Percentiles rank a stretch among this genome's conserved stretches.
Conservation (phyloP, 2,113 vertebrate genomes). For the Narcine bancroftii region DNA sequence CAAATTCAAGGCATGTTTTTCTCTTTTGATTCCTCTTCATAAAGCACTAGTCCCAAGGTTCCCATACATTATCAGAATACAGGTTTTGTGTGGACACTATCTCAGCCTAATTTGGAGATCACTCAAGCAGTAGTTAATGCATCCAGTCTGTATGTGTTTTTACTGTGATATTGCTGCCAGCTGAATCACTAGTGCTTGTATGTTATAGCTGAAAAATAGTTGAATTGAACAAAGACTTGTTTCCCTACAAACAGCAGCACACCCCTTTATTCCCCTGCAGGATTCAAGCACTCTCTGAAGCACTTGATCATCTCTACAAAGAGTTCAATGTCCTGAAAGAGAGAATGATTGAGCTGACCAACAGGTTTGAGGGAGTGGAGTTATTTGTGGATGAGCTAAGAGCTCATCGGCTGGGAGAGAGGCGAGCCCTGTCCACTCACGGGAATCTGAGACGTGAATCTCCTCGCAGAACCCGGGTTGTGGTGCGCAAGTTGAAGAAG, state of each 20-base stretch:
- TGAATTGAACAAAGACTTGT: neutral
- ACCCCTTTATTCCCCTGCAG: constrained; percentile 44
- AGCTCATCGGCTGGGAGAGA: constrained; percentile 37
- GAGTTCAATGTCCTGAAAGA: constrained; percentile 71
- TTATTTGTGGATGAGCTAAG: constrained; percentile 58
- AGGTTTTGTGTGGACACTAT: neutral
- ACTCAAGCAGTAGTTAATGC: neutral
- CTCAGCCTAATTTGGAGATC: neutral
- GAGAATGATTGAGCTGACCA: constrained; percentile 58
- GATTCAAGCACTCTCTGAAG: constrained; percentile 67
- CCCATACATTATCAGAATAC: neutral
- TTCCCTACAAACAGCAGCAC: neutral
- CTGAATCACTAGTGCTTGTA: neutral
- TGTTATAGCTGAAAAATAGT: neutral
- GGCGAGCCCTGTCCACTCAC: constrained; percentile 2
- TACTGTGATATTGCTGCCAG: neutral
- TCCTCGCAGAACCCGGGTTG: constrained; percentile 46
- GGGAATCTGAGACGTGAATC: constrained; percentile 33
- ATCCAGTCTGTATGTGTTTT: neutral
- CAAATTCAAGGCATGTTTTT: neutral
- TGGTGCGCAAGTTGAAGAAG: constrained; percentile 49
- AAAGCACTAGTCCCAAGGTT: neutral
- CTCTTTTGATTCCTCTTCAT: neutral
- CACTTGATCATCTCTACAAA: constrained; percentile 63
- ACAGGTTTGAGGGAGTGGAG: constrained; percentile 61